Conservation (phyloP, 2,797 vertebrate genomes). For the Hipposideros larvatus region DNA sequence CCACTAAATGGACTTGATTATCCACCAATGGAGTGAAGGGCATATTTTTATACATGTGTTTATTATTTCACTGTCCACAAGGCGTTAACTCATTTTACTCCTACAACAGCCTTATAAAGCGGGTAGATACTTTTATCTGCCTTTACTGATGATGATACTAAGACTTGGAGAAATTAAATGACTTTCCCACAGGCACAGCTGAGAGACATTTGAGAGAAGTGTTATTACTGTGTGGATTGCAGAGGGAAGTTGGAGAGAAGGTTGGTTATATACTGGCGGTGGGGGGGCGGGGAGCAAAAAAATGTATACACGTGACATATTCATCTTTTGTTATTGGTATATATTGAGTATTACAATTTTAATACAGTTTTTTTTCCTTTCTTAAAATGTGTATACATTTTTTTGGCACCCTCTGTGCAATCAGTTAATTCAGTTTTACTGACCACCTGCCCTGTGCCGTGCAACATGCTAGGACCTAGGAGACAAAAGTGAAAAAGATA, state of each 20-base stretch:
- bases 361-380: too few relatives aligned
- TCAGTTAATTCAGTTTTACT: not conserved
- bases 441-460: not conserved
- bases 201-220: not conserved
- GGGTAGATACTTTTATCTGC: not conserved
- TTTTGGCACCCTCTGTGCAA: not conserved
- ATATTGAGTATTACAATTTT: too few relatives aligned
- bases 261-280: not conserved
- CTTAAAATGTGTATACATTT: too few relatives aligned
- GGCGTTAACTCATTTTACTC: not conserved
- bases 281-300: too few relatives aligned
- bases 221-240: not conserved
- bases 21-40: not conserved
- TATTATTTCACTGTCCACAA: not conserved
- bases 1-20: constrained; percentile 12
- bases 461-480: not conserved
- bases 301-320: too few relatives aligned
- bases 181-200: not conserved
- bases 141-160: not conserved
- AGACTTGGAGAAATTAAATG: not conserved
- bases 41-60: not conserved
- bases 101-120: not conserved
- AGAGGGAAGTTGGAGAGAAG: not conserved
- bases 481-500: not conserved
- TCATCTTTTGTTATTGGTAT: too few relatives aligned